These are phyloP conservation scores for Notothenia rossii DNA, from an alignment of 2,113 vertebrate species.

Conservation along the genomic window DNA sequence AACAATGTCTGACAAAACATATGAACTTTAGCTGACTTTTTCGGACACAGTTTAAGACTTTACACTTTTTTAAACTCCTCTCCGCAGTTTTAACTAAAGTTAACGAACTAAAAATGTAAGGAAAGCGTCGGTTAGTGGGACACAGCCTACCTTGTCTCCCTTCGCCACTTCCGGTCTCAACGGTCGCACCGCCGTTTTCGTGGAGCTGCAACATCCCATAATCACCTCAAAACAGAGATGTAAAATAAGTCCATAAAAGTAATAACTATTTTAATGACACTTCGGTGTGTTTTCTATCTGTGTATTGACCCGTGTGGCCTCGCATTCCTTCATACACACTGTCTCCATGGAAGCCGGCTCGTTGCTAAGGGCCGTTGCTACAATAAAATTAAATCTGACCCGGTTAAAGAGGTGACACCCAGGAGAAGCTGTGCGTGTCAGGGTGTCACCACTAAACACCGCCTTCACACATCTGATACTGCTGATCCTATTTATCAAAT, in stretches of 20 bases:
- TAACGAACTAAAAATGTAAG: background rate
- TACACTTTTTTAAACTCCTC: background rate
- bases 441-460: constrained; percentile 4
- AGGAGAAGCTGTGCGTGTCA: constrained; percentile 13
- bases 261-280: constrained; percentile 3
- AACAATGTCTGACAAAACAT: too few relatives aligned
- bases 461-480: background rate
- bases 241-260: constrained; percentile 15
- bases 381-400: constrained; percentile 80
- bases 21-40: background rate
- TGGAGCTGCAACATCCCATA: constrained; percentile 83
- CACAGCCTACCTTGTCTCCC: constrained; percentile 69
- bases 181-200: constrained; percentile 66
- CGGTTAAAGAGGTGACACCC: constrained; percentile 53
- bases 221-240: constrained; percentile 26
- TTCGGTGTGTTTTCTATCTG: background rate
- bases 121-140: background rate
- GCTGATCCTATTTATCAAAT: background rate
- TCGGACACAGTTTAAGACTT: too few relatives aligned
- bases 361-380: constrained; percentile 85
- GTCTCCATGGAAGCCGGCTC: constrained; percentile 66
- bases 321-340: constrained; percentile 74
- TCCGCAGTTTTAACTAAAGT: background rate
- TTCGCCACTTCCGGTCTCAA: constrained; percentile 38
- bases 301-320: background rate